Evolutionary conservation across 2,113 vertebrate genomes (phyloP), one percentile per base, ranked within the genome.

Genomic region (Cinclus cinclus): DNA sequence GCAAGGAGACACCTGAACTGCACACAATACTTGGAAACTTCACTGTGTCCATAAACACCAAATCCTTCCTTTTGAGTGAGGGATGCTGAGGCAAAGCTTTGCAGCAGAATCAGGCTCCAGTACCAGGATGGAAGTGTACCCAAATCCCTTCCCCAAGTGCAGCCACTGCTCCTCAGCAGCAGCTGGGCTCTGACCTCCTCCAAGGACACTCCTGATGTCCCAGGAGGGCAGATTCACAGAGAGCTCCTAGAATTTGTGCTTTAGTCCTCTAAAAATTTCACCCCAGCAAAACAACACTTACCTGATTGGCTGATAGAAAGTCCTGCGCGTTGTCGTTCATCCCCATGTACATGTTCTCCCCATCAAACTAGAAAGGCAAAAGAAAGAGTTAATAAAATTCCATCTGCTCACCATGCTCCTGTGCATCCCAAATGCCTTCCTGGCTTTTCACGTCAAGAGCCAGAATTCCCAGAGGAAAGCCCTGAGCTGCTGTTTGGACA

Each of bases 311-410:
- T 0, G 99, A 98, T 86, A 99, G 99, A 94, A 99, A 99, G 96
- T 99, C 99, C 89, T 99, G 99, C 98, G 98, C 98, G 97, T 98
- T 99, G 97, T 99, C 99, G 89, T 98, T 99, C 99, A 99, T 98
- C 96, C 98, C 98, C 98, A 98, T 98, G 98, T 99, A 99, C 99
- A 99, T 99, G 98, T 99, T 99, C 97, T 99, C 99, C 98, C 99
- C 99, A 98, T 99, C 99, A 99, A 99, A 99, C 99, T 99, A 97
- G 70, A 97, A 98, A 98, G 90, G 97, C 75, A 98, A 92, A 96
- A 93, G 94, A 90, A 94, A 96, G 62, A 90, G 90, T 98, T 87
- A 96, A 82, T 90, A 81, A 90, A 77, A 82, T 20, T 18, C 41
- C 50, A 42, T 11, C 82, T 89, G 31, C 31, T 58, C 27, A 17